Conservation (phyloP, 2,888 invertebrate species). For the Lepidochrysops patricia region DNA sequence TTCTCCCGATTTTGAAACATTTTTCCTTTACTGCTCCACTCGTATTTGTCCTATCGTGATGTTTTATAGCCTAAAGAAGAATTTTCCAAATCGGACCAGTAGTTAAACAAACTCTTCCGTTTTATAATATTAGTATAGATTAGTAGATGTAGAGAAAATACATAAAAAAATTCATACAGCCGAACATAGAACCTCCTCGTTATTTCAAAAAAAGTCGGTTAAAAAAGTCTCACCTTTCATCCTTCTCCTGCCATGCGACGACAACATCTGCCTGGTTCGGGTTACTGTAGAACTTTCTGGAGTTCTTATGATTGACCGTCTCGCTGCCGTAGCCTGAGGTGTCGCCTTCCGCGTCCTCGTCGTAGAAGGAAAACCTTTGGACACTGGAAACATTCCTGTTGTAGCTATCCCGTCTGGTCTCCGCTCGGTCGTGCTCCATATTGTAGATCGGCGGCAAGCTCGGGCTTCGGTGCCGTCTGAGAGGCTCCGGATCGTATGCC, state of each 20-base stretch:
- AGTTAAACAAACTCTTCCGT: too few species aligned
- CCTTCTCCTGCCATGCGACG: conserved; percentile 62
- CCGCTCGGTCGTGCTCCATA: conserved; percentile 45
- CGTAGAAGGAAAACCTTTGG: conserved; percentile 63
- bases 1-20: too few species aligned
- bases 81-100: too few species aligned
- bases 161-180: too few species aligned
- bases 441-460: conserved; percentile 79
- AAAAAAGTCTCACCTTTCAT: conserved; percentile 44
- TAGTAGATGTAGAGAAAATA: too few species aligned
- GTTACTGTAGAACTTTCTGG: conserved; percentile 36
- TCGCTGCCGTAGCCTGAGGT: conserved; percentile 91
- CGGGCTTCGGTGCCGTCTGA: conserved; percentile 75
- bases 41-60: too few species aligned
- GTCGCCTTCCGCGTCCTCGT: conserved; percentile 79
- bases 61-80: too few species aligned
- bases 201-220: neutral
- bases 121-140: too few species aligned
- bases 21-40: too few species aligned
- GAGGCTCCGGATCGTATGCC: conserved; percentile 57
- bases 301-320: conserved; percentile 74
- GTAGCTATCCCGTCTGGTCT: conserved; percentile 42
- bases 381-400: conserved; percentile 60
- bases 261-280: conserved; percentile 40
- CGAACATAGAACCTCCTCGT: too few species aligned